These are phyloP conservation scores for Tapera naevia DNA, from an alignment of 2,797 vertebrate species.

Conservation along the genomic window DNA sequence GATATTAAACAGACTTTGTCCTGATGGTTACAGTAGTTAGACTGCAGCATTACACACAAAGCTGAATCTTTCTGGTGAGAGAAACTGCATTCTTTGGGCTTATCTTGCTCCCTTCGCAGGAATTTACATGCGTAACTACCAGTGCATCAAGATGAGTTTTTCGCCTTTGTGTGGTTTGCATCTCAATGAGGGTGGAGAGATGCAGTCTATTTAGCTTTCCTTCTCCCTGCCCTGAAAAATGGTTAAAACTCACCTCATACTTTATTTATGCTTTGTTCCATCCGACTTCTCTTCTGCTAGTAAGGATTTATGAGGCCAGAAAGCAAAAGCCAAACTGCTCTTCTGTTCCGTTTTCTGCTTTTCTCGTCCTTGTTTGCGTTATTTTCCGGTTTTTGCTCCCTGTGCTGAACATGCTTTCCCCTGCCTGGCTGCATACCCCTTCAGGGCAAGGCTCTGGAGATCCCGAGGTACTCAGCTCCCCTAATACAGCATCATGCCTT, in stretches of 20 bases:
- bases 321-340: constrained; percentile 10
- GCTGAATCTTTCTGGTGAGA: constrained; percentile 54
- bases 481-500: background rate
- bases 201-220: constrained; percentile 41
- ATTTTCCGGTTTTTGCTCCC: background rate
- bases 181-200: constrained; percentile 50
- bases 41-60: constrained; percentile 51
- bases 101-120: constrained; percentile 48
- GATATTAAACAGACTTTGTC: constrained; percentile 40
- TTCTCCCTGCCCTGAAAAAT: constrained; percentile 41
- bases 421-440: accelerated
- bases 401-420: background rate
- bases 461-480: background rate
- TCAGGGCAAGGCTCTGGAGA: background rate
- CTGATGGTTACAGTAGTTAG: constrained; percentile 55
- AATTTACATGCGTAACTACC: constrained; percentile 60
- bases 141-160: constrained; percentile 64
- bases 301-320: constrained; percentile 26
- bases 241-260: constrained; percentile 45
- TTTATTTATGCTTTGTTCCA: constrained; percentile 57
- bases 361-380: background rate
- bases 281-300: constrained; percentile 12
- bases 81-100: constrained; percentile 55
- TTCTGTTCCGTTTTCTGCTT: background rate
- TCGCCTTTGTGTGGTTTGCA: constrained; percentile 51